Evolutionary conservation across 1,140 invertebrate species (phyloP).

Genomic region (Bombus superbus): DNA sequence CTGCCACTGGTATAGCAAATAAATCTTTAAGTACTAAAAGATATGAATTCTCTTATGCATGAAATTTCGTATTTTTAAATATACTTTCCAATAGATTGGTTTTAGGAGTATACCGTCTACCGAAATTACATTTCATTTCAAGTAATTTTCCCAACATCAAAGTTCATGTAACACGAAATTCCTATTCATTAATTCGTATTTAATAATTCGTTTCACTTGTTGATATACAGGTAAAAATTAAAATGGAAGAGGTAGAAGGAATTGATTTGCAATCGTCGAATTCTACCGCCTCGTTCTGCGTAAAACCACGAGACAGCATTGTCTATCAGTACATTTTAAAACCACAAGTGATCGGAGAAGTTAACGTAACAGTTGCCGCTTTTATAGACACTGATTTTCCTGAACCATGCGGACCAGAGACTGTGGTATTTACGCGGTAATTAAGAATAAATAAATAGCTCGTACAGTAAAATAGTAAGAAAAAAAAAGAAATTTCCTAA

Average conservation of each 20-base stretch:
- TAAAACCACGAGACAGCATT: constrained; percentile 78
- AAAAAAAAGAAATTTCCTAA: neutral
- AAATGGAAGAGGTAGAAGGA: constrained; percentile 79
- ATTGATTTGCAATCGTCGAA: constrained; percentile 78
- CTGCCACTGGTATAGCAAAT: too few relatives aligned
- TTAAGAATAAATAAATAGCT: neutral
- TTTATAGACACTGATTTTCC: constrained; percentile 80
- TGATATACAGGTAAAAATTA: constrained; percentile 82
- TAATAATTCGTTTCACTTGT: neutral
- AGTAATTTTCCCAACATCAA: too few relatives aligned
- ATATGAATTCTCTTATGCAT: too few relatives aligned
- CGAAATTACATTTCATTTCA: too few relatives aligned
- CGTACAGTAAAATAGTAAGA: neutral
- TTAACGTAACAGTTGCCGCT: constrained; percentile 86
- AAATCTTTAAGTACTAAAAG: too few relatives aligned
- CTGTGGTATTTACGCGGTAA: constrained; percentile 80
- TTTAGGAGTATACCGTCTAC: too few relatives aligned
- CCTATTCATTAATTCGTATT: neutral
- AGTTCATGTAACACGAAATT: too few relatives aligned
- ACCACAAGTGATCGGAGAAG: constrained; percentile 82
- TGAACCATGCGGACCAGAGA: constrained; percentile 82
- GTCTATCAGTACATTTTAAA: constrained; percentile 83
- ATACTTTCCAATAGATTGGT: too few relatives aligned
- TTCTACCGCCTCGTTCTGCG: constrained; percentile 76
- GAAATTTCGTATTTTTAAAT: neutral